phyloP scores from a whole-genome alignment of 2,797 vertebrate genomes.

The Natrix natrix region DNA sequence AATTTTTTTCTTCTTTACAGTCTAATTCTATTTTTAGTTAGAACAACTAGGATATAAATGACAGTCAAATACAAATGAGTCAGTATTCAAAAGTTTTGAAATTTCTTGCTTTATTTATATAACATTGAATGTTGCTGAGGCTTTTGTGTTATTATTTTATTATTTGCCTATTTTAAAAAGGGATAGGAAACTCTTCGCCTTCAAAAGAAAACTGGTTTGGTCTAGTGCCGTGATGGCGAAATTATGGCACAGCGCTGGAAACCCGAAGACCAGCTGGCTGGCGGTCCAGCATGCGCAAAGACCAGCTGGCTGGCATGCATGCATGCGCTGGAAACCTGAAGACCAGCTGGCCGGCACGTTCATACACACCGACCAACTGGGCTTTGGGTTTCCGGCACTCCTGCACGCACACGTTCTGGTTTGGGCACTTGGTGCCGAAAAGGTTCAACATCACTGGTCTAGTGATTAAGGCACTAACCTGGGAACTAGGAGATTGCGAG shows the following conservation, averaged over 20 bases:
- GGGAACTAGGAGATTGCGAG: no score
- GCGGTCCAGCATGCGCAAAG: no score
- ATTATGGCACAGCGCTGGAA: no score
- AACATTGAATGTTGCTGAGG: not conserved
- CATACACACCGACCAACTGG: no score
- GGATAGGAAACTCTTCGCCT: not conserved
- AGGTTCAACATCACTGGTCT: not conserved
- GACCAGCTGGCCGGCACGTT: no score
- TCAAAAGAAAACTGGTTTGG: not conserved
- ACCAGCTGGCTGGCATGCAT: no score
- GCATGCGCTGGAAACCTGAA: no score
- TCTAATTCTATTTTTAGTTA: not conserved
- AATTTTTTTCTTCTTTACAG: not conserved
- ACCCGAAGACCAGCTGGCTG: no score
- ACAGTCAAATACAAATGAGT: not conserved
- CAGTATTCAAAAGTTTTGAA: not conserved
- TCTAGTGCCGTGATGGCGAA: not conserved
- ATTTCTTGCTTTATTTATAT: not conserved
- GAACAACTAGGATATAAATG: not conserved
- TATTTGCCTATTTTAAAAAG: not conserved
- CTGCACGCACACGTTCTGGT: no score
- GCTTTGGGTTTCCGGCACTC: no score
- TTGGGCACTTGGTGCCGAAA: no score
- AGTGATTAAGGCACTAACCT: not conserved
- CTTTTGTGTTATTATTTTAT: not conserved